These are phyloP conservation scores for Odontamblyopus lacepedii DNA, from an alignment of 2,797 vertebrate species.

Conservation along the genomic window DNA sequence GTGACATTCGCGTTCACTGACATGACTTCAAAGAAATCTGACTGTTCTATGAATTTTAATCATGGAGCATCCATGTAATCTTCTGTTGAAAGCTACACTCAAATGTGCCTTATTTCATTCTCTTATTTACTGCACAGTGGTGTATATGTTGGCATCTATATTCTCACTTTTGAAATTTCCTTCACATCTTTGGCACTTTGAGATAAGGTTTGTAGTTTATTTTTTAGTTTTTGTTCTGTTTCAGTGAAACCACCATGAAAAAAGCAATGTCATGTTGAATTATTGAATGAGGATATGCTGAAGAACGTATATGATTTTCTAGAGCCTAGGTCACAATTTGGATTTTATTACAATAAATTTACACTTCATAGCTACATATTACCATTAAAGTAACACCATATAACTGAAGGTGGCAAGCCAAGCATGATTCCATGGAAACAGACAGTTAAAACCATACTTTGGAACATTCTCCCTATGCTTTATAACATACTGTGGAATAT, in stretches of 20 bases:
- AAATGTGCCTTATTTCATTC: slow-evolving; percentile 15
- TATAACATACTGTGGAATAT: too few species aligned
- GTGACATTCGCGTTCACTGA: slow-evolving; percentile 11
- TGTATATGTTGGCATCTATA: neutral
- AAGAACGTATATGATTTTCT: neutral
- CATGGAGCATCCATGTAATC: slow-evolving; percentile 16
- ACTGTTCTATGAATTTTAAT: slow-evolving; percentile 25
- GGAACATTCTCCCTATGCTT: too few species aligned
- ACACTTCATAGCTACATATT: too few species aligned
- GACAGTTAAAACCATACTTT: too few species aligned
- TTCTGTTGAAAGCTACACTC: too few species aligned
- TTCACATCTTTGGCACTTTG: neutral
- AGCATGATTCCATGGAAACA: too few species aligned
- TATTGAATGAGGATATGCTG: neutral
- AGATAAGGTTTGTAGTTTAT: neutral
- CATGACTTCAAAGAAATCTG: slow-evolving; percentile 22
- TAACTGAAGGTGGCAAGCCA: too few species aligned
- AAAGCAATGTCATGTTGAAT: neutral
- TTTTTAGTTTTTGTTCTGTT: neutral
- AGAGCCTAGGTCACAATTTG: too few species aligned
- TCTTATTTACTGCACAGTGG: slow-evolving; percentile 3
- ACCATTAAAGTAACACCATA: too few species aligned
- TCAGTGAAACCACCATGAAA: neutral
- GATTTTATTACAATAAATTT: too few species aligned
- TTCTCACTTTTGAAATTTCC: neutral